Evolutionary conservation across 2,888 invertebrate species (phyloP).

Genomic region (Schrankia costaestrigalis): DNA sequence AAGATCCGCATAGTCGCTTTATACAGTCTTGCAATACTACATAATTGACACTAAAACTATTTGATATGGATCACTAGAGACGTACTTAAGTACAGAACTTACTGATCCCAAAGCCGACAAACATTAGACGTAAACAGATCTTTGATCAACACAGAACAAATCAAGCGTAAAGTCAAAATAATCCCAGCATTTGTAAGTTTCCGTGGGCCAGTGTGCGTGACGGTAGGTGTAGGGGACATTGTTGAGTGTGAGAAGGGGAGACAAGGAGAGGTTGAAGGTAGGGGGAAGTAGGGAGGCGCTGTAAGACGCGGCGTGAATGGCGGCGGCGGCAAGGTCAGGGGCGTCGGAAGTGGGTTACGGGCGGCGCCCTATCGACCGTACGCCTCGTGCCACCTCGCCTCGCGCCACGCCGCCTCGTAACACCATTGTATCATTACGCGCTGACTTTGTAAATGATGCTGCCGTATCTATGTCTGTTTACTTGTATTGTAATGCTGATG

Average conservation of each 20-base stretch:
- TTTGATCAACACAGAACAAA: slow-evolving; percentile 38
- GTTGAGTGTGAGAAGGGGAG: slow-evolving; percentile 7
- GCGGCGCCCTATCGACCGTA: slow-evolving; percentile 75
- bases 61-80: too few species aligned
- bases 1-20: too few species aligned
- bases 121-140: slow-evolving; percentile 34
- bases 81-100: too few species aligned
- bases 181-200: slow-evolving; percentile 55
- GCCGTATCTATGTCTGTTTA: too few species aligned
- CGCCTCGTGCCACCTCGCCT: slow-evolving; percentile 26
- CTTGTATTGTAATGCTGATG: too few species aligned
- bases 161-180: slow-evolving; percentile 50
- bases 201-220: slow-evolving; percentile 29
- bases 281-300: slow-evolving; percentile 39
- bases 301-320: slow-evolving; percentile 75
- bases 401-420: slow-evolving; percentile 28
- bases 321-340: slow-evolving; percentile 78
- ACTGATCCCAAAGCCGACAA: too few species aligned
- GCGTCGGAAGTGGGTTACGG: slow-evolving; percentile 80
- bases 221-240: slow-evolving; percentile 24
- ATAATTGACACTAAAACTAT: too few species aligned
- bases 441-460: too few species aligned
- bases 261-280: slow-evolving; percentile 14
- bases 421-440: slow-evolving; percentile 26
- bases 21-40: too few species aligned